phyloP scores from a whole-genome alignment of 53 echinoderm and acorn worm genomes.

The Mesocentrotus franciscanus region DNA sequence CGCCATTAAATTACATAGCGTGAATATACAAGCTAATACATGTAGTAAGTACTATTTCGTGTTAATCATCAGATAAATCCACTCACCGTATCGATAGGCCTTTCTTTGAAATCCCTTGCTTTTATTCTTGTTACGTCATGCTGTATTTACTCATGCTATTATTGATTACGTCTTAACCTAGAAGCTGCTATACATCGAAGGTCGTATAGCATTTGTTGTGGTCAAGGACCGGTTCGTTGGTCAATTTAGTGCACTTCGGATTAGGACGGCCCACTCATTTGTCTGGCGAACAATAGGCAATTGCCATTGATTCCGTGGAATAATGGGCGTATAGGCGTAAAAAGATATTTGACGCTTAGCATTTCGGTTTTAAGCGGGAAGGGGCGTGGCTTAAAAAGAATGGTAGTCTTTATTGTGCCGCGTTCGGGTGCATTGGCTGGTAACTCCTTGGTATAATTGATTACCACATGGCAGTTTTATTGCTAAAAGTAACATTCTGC shows the following conservation, averaged over 20 bases:
- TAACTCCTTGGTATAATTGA: too few species aligned
- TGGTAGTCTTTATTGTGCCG: background rate
- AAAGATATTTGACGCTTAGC: background rate
- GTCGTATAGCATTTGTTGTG: slow-evolving; percentile 19
- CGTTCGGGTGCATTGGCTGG: background rate
- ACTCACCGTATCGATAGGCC: background rate
- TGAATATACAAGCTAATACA: too few species aligned
- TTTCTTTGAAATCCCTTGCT: background rate
- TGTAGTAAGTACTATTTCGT: background rate
- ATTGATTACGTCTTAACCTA: slow-evolving; percentile 31
- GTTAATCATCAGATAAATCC: background rate
- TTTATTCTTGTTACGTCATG: slow-evolving; percentile 5
- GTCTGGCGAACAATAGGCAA: background rate
- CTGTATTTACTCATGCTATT: background rate
- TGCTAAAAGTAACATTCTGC: too few species aligned
- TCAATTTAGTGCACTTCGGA: slow-evolving; percentile 25
- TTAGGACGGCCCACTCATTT: background rate
- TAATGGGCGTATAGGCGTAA: slow-evolving; percentile 30
- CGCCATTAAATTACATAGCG: background rate
- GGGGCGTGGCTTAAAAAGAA: background rate
- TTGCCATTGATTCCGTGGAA: background rate
- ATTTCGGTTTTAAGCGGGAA: background rate
- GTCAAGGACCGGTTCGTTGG: slow-evolving; percentile 30
- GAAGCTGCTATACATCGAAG: background rate
- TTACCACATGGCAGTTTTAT: too few species aligned